Conservation (phyloP, 2,113 vertebrate species). For the Caretta caretta region DNA sequence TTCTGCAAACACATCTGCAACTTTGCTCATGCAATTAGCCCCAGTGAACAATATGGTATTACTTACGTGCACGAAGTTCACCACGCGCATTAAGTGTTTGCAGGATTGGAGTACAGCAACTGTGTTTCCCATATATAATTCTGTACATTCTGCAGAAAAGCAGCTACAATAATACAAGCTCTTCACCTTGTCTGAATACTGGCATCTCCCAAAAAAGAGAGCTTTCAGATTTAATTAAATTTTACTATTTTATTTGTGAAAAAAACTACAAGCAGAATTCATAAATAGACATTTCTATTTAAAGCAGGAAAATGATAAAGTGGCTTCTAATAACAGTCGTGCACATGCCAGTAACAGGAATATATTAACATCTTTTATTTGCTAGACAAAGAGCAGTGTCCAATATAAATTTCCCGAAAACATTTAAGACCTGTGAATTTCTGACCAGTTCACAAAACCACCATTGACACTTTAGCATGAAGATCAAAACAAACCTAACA, state of each 20-base stretch:
- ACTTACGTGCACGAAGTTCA: background rate
- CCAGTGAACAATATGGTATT: background rate
- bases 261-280: conserved; percentile 99
- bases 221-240: conserved; percentile 85
- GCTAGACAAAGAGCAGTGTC: conserved; percentile 97
- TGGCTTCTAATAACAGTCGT: conserved; percentile 99
- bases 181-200: background rate
- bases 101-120: background rate
- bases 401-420: conserved; percentile 93
- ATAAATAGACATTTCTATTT: conserved; percentile 99
- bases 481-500: conserved; percentile 88
- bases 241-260: conserved; percentile 99
- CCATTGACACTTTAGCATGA: conserved; percentile 95
- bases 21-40: rapidly evolving
- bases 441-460: conserved; percentile 98
- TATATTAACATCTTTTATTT: conserved; percentile 98
- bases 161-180: background rate
- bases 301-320: conserved; percentile 97
- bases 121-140: rapidly evolving
- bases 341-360: conserved; percentile 99
- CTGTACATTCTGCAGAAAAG: background rate
- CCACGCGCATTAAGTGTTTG: background rate
- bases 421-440: conserved; percentile 97
- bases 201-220: conserved; percentile 75
- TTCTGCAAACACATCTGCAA: conserved; percentile 13